Base-by-base conservation (phyloP, 2,888 invertebrate species). In the Drosophila silvestris region DNA sequence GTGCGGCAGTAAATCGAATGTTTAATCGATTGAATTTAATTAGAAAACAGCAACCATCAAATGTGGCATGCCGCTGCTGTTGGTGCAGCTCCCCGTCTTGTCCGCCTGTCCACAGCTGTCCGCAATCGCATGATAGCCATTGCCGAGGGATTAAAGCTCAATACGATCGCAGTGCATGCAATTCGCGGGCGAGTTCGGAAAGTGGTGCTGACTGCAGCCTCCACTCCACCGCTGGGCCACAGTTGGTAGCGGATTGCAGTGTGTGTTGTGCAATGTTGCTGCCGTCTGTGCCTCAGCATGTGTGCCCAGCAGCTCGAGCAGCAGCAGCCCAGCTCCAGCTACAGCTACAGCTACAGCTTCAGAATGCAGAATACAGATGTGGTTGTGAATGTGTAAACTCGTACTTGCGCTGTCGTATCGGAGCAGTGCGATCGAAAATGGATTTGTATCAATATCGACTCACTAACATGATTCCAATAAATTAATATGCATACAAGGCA, bases 361-460 rank as follows among this genome's bases (percentile, higher is more conserved):
- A 54, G 62, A 70, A 53, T 51, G 60, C 74, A 69, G 78, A 50
- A 53, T 51, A 56, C 63, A 69, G 78, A 50, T 66, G 67, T 64
- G 67, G 64, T 35, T 52, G 44, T 47, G 47, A 56, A 58, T 44
- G 58, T 70, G 70, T 68, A 67, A 65, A 37, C 67, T 32, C 41
- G 58, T 58, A 44, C 32, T 58, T 58, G 41, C 39, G 44, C 44
- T 33, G 50, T 61, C 74, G 78, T 89, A 90, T 91, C 91, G 86
- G 56, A 65, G 77, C 82, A 79, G 79, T 62, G 82, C 91, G 90
- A 92, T 92, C 92, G 89, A 92, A 92, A 92, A 92, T 92, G 92
- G 92, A 93, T 93, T 93, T 92, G 92, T 93, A 93, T 93, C 93
- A 93, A 93, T 93, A 93, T 93, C 93, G 92, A 92, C 92, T 92